Conservation (phyloP, 1,140 invertebrate species). For the Drosophila auraria region DNA sequence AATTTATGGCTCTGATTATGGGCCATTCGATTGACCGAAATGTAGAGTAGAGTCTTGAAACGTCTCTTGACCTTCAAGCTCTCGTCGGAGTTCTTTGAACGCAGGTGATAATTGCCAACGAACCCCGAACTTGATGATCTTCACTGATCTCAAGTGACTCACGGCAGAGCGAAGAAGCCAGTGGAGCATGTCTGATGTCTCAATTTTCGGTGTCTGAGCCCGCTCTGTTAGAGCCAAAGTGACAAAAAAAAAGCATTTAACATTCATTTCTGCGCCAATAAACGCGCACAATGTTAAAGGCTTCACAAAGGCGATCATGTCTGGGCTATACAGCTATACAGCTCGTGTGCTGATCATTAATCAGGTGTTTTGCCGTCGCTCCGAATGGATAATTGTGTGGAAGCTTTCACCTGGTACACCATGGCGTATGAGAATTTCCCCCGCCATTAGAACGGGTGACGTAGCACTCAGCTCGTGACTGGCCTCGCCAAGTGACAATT, state of each 20-base stretch:
- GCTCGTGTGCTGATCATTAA: slow-evolving; percentile 54
- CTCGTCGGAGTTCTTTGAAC: slow-evolving; percentile 42
- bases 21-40: slow-evolving; percentile 35
- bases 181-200: slow-evolving; percentile 45
- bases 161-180: slow-evolving; percentile 19
- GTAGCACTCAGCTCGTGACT: slow-evolving; percentile 62
- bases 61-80: slow-evolving; percentile 47
- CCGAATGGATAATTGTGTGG: slow-evolving; percentile 55
- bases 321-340: neutral
- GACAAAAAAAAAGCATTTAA: slow-evolving; percentile 47
- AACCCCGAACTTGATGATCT: slow-evolving; percentile 23
- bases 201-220: slow-evolving; percentile 19
- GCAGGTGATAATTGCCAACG: slow-evolving; percentile 35
- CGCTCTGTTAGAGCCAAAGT: slow-evolving; percentile 47
- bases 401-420: slow-evolving; percentile 52
- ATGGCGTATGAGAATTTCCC: slow-evolving; percentile 27
- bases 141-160: slow-evolving; percentile 38
- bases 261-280: slow-evolving; percentile 56
- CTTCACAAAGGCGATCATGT: slow-evolving; percentile 22
- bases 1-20: slow-evolving; percentile 65
- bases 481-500: slow-evolving; percentile 45
- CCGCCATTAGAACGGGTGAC: slow-evolving; percentile 28
- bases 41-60: slow-evolving; percentile 13
- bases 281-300: slow-evolving; percentile 38
- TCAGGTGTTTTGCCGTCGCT: slow-evolving; percentile 39